phyloP scores from a whole-genome alignment of 2,113 vertebrate genomes.

The Hiodon tergisus region DNA sequence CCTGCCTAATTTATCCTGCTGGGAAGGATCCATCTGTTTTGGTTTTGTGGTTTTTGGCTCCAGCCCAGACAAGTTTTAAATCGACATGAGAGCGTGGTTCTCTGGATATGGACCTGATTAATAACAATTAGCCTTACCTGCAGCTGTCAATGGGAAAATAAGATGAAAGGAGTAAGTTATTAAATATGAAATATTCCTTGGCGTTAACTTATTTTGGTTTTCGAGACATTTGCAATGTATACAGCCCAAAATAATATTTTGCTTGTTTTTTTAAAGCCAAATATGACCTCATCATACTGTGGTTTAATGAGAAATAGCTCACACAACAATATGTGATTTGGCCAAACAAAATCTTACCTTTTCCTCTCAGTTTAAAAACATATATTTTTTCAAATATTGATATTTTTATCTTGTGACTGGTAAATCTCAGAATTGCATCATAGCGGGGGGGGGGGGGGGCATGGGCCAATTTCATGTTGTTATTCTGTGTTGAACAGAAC shows the following conservation, averaged over 20 bases:
- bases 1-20: conserved; percentile 23
- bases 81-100: conserved; percentile 8
- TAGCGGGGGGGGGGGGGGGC: conserved; percentile 26
- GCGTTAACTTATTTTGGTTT: background rate
- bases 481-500: conserved; percentile 41
- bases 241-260: background rate
- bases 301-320: background rate
- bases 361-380: conserved; percentile 16
- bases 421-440: conserved; percentile 37
- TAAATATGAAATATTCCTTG: background rate
- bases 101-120: conserved; percentile 21
- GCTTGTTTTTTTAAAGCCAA: background rate
- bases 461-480: conserved; percentile 39
- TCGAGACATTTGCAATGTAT: background rate
- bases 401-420: background rate
- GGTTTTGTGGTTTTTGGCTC: conserved; percentile 22
- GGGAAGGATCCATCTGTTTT: conserved; percentile 34
- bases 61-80: conserved; percentile 15
- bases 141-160: background rate
- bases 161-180: background rate
- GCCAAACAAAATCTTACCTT: background rate
- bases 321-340: background rate
- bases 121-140: conserved; percentile 19
- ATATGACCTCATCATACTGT: background rate
- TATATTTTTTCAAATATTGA: conserved; percentile 6